Evolutionary conservation across 2,888 invertebrate species (phyloP), one percentile per base, ranked within the genome.

Genomic region (Ametastegia equiseti): DNA sequence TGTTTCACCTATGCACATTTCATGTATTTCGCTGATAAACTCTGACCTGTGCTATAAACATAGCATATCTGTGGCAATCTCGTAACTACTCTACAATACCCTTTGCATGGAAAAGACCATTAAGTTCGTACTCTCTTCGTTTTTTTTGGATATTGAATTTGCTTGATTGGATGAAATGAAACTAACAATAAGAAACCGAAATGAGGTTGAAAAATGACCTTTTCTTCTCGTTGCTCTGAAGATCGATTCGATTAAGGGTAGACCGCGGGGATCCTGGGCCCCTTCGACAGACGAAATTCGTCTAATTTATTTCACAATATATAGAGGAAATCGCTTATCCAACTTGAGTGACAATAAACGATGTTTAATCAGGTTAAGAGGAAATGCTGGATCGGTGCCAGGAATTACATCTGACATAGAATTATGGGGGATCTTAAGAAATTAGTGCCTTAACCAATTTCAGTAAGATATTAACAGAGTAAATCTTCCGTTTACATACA

Each of bases 341-440:
- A 50, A 81, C 82, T 77, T 81, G 81, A 85, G 81, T 80, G 83
- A 84, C 84, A 88, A 88, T 88, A 87, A 88, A 88, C 85, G 86
- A 85, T 85, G 84, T 85, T 88, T 87, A 88, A 88, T 88, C 88
- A 87, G 85, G 86, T 88, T 87, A 86, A 88, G 86, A 88, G 87
- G 83, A 84, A 84, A 81, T 67, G 78, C 80, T 83, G 82, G 83
- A 84, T 78, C 81, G 57, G 7, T 77, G 83, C 84, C 85, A 87
- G 83, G 80, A 19, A 27, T n/a, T n/a, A 80, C 71, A 83, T 78
- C 80, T 69, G 78, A 77, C 81, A 67, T 65, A 69, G 71, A 81
- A 80, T 83, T 80, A 81, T 47, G 67, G 73, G 77, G 65, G 57
- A 47, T 79, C 81, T 69, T 50, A 54, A 79, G 79, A 80, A 81